These are phyloP conservation scores for Hippocampus guttulatus DNA, from an alignment of 2,113 vertebrate genomes.

Conservation along the genomic window DNA sequence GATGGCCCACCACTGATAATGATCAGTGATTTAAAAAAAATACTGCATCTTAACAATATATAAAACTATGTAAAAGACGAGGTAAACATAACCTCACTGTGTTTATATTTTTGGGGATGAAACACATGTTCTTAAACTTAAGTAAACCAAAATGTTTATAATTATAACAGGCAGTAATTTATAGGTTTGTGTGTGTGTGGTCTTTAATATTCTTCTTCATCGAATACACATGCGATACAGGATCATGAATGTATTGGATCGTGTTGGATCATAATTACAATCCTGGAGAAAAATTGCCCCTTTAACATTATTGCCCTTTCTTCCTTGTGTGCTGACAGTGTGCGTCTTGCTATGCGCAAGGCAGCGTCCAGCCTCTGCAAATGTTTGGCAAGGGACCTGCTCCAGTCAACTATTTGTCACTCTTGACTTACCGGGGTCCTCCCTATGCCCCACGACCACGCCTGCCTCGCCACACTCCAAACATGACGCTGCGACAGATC, in stretches of 20 bases:
- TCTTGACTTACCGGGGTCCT: conserved; percentile 61
- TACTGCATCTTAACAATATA: too few species aligned
- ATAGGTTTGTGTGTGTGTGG: too few species aligned
- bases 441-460: conserved; percentile 53
- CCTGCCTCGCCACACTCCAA: conserved; percentile 56
- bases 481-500: conserved; percentile 74
- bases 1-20: too few species aligned
- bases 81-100: too few species aligned
- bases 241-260: neutral
- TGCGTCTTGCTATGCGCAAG: conserved; percentile 68
- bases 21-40: too few species aligned
- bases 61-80: too few species aligned
- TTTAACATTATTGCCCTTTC: neutral
- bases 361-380: conserved; percentile 39
- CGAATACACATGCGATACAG: too few species aligned
- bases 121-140: too few species aligned
- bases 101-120: too few species aligned
- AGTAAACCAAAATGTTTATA: too few species aligned
- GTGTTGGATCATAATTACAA: neutral
- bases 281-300: neutral
- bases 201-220: too few species aligned
- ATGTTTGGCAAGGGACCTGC: conserved; percentile 50
- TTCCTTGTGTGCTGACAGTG: conserved; percentile 47
- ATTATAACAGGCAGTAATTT: too few species aligned
- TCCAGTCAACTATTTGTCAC: conserved; percentile 54